Base-by-base conservation (phyloP, 1,140 invertebrate species). In the Hylaeus anthracinus region DNA sequence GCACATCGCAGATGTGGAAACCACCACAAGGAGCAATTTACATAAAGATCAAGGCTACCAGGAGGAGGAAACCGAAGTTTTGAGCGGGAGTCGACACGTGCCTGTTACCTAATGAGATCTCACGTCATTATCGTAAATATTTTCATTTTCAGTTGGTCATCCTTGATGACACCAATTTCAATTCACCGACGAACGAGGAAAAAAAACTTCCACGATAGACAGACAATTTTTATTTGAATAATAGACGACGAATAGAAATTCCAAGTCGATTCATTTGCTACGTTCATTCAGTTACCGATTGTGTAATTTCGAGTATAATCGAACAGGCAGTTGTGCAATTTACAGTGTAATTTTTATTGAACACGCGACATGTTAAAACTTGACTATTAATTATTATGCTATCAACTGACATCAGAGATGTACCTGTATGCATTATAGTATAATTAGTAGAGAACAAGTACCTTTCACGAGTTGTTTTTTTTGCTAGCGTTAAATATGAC, bases 61-160 rank as follows among this genome's bases (percentile, higher is more conserved):
- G 12, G 6, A 58, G 41, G 14, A 70, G 58, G 56, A 64, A 69
- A 64, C 43, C 41, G 60, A 72, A 67, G 45, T 79, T 63, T 37
- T 43, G 61, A 64, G 39, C 43, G 8, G 12, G 12, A 10, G n/a
- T 73, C 15, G 67, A 55, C 10, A 73, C 53, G 48, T 84, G 71
- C 12, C 37, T 48, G 55, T 84, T 81, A 84, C 63, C 56, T 67
- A 85, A 84, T 72, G 26, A 45, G 55, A 80, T 63, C 43, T 63
- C 53, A 65, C 64, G 43, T 82, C 41, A 51, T 79, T 75, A 58
- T 51, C 65, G 48, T 84, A 84, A 82, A 84, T 80, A 72, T 83
- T 66, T 51, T 78, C 53, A 65, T 71, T 56, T 39, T 64, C 58
- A 48, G 41, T 37, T n/a, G 61, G 41, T 78, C 48, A 84, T 79